Evolutionary conservation across 2,797 vertebrate genomes (phyloP).

Genomic region (Anabacerthia variegaticeps): DNA sequence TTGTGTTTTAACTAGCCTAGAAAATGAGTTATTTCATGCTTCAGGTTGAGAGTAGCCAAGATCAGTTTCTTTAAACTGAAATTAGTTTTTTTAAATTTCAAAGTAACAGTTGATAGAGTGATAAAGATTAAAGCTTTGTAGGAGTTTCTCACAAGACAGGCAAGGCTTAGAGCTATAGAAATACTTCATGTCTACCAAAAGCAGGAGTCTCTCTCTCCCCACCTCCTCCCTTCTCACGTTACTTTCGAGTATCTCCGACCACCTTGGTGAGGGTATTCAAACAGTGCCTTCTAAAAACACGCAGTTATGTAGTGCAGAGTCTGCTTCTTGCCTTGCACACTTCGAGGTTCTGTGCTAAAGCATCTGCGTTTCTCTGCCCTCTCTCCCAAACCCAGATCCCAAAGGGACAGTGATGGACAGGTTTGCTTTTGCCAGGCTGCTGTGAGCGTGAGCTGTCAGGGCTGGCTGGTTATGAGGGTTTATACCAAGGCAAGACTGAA

Average conservation of each 20-base stretch:
- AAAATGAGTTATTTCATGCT: not conserved
- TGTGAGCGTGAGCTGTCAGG: not conserved
- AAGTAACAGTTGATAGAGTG: not conserved
- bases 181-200: not conserved
- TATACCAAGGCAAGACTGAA: not conserved
- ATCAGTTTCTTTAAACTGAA: not conserved
- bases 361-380: not conserved
- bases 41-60: not conserved
- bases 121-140: constrained; percentile 16
- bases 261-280: not conserved
- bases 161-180: not conserved
- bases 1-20: not conserved
- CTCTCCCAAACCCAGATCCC: not conserved
- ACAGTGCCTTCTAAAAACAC: not conserved
- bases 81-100: not conserved
- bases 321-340: not conserved
- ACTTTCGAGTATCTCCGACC: not conserved
- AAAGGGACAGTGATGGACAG: too few relatives aligned
- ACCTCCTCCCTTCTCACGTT: not conserved
- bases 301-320: not conserved
- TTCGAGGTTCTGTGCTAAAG: not conserved
- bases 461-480: not conserved
- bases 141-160: not conserved
- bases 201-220: not conserved
- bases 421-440: not conserved